phyloP scores from a whole-genome alignment of 2,113 vertebrate genomes.

The Plestiodon gilberti region DNA sequence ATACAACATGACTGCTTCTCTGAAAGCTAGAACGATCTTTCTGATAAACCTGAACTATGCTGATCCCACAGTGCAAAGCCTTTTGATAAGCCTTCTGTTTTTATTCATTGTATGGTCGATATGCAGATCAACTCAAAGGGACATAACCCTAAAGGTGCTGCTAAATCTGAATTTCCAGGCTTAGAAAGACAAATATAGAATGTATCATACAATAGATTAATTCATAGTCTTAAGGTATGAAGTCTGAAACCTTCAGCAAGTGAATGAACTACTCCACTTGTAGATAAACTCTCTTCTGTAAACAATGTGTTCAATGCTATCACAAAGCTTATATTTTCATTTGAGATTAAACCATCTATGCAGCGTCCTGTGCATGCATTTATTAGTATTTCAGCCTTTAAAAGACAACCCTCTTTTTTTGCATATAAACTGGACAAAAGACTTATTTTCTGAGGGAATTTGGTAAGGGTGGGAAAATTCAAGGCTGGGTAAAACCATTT shows the following conservation, averaged over 20 bases:
- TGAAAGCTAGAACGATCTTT: background rate
- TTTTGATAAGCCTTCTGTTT: constrained; percentile 4
- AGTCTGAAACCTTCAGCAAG: background rate
- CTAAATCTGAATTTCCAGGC: background rate
- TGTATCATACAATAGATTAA: background rate
- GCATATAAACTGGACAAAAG: background rate
- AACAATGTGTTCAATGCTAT: background rate
- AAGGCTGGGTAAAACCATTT: background rate
- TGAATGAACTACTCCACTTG: background rate
- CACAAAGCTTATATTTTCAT: background rate
- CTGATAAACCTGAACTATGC: background rate
- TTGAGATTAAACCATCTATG: background rate
- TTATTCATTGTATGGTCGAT: background rate
- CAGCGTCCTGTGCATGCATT: too few relatives aligned
- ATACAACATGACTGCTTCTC: background rate
- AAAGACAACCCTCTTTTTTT: too few relatives aligned
- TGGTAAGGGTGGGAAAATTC: background rate
- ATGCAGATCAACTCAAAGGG: background rate
- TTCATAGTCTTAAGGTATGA: background rate
- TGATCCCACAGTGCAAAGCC: background rate
- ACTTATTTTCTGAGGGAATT: background rate
- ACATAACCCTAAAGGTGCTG: background rate
- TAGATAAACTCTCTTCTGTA: background rate
- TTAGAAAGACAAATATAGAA: background rate
- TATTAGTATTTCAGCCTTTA: background rate